Percentiles rank a stretch among this genome's conserved stretches.
phyloP scores from a whole-genome alignment of 2,888 invertebrate species.

The Rhingia rostrata region DNA sequence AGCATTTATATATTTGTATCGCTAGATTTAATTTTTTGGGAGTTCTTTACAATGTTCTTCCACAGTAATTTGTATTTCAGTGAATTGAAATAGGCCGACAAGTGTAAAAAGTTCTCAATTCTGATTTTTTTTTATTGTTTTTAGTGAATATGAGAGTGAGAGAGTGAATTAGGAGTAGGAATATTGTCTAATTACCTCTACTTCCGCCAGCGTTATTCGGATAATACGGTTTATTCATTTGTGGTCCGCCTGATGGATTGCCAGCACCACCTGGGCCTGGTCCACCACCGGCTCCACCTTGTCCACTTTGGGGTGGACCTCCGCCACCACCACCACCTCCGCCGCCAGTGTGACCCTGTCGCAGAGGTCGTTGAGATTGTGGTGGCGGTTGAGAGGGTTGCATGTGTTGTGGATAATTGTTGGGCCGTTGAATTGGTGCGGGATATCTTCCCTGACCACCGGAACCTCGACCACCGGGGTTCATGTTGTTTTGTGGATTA shows the following conservation, averaged over 20 bases:
- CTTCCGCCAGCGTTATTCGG: constrained; percentile 79
- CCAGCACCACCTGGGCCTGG: constrained; percentile 70
- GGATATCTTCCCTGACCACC: constrained; percentile 81
- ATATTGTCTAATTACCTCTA: constrained; percentile 80
- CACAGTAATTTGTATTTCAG: constrained; percentile 28
- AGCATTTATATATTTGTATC: constrained; percentile 50
- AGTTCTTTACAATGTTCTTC: constrained; percentile 48
- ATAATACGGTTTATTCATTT: constrained; percentile 82
- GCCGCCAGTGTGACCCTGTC: constrained; percentile 76
- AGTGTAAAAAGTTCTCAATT: constrained; percentile 36
- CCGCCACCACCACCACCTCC: constrained; percentile 76
- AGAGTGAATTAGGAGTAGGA: constrained; percentile 50
- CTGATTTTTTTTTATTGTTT: constrained; percentile 33
- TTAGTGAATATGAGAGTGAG: constrained; percentile 41
- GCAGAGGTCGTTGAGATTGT: constrained; percentile 78
- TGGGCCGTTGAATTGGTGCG: constrained; percentile 82
- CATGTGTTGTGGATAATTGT: constrained; percentile 82
- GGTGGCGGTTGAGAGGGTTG: constrained; percentile 77
- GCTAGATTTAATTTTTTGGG: constrained; percentile 29
- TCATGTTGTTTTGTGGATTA: constrained; percentile 77
- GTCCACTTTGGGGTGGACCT: constrained; percentile 68
- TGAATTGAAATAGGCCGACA: constrained; percentile 71
- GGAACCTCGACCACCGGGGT: constrained; percentile 77
- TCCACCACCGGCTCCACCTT: constrained; percentile 73
- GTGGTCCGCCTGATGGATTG: constrained; percentile 73